phyloP scores from a whole-genome alignment of 2,888 invertebrate genomes.

The Eugnorisma glareosa region DNA sequence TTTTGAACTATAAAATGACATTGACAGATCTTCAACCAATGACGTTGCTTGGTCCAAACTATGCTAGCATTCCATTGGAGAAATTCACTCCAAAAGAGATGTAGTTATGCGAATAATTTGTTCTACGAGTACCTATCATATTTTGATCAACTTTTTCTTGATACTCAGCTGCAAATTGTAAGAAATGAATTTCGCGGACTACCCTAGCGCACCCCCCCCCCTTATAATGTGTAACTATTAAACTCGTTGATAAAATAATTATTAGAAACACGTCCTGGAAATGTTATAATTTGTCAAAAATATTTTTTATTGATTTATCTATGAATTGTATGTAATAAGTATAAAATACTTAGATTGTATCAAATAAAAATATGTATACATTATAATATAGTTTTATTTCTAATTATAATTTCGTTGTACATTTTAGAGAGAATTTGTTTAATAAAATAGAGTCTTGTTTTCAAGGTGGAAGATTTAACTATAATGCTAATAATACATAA shows the following conservation, averaged over 20 bases:
- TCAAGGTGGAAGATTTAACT: conserved; percentile 21
- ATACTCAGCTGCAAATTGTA: not conserved
- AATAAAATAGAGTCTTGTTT: conserved; percentile 37
- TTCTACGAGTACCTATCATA: not conserved
- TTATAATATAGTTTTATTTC: conserved; percentile 49
- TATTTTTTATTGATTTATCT: conserved; percentile 42
- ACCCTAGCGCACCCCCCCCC: no score
- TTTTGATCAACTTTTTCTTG: not conserved
- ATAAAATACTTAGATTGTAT: conserved; percentile 65
- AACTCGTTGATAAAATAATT: not conserved
- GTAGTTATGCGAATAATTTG: not conserved
- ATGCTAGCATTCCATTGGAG: no score
- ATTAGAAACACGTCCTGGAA: conserved; percentile 24
- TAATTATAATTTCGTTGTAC: conserved; percentile 39
- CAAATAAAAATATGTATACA: conserved; percentile 72
- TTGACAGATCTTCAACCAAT: no score
- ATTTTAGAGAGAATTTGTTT: conserved; percentile 60
- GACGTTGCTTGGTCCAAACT: no score
- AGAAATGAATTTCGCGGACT: not conserved
- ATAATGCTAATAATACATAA: not conserved
- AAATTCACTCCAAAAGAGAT: not conserved
- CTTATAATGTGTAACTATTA: not conserved
- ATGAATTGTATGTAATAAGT: conserved; percentile 63
- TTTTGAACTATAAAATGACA: no score
- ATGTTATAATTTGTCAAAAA: conserved; percentile 42